Conservation (phyloP, 2,888 invertebrate species). For the Tipula lateralis region DNA sequence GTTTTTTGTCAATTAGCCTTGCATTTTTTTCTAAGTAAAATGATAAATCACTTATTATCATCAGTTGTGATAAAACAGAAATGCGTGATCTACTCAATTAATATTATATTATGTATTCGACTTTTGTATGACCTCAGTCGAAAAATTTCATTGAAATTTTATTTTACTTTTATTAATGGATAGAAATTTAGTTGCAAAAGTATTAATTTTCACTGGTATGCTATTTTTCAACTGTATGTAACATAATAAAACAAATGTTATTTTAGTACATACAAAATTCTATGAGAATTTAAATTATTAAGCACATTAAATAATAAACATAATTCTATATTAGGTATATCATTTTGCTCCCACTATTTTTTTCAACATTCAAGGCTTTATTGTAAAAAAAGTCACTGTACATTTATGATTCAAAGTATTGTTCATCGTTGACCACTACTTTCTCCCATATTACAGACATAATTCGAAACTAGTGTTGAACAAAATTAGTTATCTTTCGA, state of each 20-base stretch:
- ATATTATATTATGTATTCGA: too few species aligned
- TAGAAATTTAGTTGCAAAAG: background rate
- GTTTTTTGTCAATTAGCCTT: background rate
- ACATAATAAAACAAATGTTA: background rate
- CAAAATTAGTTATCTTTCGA: too few species aligned
- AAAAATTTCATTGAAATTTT: background rate
- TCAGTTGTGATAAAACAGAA: background rate
- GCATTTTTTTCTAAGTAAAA: background rate
- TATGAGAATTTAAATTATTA: background rate
- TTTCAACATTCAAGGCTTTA: too few species aligned
- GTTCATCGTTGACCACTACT: too few species aligned
- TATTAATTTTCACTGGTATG: background rate
- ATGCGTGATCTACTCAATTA: background rate
- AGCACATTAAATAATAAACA: background rate
- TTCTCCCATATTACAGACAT: too few species aligned
- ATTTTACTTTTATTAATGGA: background rate
- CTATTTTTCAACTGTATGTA: background rate
- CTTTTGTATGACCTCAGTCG: background rate
- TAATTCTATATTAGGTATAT: too few species aligned
- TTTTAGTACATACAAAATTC: background rate
- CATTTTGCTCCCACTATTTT: too few species aligned
- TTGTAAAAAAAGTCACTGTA: too few species aligned
- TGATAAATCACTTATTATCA: too few species aligned
- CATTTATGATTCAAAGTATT: too few species aligned
- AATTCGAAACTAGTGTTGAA: too few species aligned